These are phyloP conservation scores for Melanotaenia parkinsoni DNA, from an alignment of 2,797 vertebrate species.

Conservation along the genomic window DNA sequence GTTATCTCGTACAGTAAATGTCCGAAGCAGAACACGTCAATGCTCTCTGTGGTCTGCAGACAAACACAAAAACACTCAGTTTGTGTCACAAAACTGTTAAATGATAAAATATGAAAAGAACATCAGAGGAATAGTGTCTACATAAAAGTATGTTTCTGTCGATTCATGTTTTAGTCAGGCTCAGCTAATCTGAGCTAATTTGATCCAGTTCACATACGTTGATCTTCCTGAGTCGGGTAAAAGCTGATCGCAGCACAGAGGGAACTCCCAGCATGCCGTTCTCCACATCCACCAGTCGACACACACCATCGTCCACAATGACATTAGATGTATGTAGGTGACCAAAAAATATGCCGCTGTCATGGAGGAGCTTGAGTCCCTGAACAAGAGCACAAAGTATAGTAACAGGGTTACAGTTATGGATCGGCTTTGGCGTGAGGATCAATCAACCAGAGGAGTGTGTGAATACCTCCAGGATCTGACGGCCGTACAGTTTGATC, in stretches of 20 bases:
- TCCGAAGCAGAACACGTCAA: conserved; percentile 94
- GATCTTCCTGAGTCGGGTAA: conserved; percentile 93
- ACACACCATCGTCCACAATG: conserved; percentile 89
- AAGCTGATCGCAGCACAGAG: conserved; percentile 88
- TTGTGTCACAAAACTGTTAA: not conserved
- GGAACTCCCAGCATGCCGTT: conserved; percentile 93
- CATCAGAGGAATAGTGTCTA: not conserved
- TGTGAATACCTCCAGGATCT: conserved; percentile 91
- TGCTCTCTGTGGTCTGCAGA: conserved; percentile 89
- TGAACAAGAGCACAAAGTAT: conserved; percentile 51
- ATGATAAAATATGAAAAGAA: too few relatives aligned
- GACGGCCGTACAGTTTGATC: conserved; percentile 91
- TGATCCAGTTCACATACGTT: conserved; percentile 82
- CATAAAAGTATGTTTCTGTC: not conserved
- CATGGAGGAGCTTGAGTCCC: conserved; percentile 93
- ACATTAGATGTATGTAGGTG: conserved; percentile 95
- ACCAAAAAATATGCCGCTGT: conserved; percentile 90
- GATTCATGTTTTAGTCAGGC: not conserved
- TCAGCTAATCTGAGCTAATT: not conserved
- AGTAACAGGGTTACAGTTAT: not conserved
- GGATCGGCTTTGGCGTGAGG: not conserved
- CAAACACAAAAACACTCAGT: conserved; percentile 7
- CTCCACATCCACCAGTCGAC: conserved; percentile 92
- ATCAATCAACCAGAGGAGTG: not conserved
- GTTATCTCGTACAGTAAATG: conserved; percentile 97